Conservation (phyloP, 2,888 invertebrate genomes). For the Abrostola tripartita region DNA sequence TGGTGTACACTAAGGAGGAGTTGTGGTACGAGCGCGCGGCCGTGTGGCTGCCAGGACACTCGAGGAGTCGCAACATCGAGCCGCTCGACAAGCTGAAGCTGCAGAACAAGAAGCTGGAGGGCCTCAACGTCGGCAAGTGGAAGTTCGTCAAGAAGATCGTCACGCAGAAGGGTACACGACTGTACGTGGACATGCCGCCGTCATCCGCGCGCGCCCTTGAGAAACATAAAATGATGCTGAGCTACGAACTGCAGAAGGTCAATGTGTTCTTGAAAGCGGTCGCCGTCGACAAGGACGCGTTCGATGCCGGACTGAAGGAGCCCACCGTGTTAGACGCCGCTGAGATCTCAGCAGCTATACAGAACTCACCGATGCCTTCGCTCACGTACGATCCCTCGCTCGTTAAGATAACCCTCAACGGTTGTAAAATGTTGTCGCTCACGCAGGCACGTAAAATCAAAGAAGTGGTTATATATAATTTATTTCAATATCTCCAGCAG, state of each 20-base stretch:
- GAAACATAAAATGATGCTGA: slow-evolving; percentile 74
- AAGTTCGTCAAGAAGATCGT: slow-evolving; percentile 79
- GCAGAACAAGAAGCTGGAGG: slow-evolving; percentile 74
- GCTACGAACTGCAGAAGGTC: slow-evolving; percentile 82
- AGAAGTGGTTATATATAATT: slow-evolving; percentile 72
- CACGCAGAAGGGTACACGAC: slow-evolving; percentile 73
- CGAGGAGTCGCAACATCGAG: slow-evolving; percentile 69
- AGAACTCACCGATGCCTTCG: slow-evolving; percentile 71
- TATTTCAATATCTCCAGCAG: slow-evolving; percentile 73
- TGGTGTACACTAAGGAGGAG: slow-evolving; percentile 80
- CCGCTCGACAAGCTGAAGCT: slow-evolving; percentile 76
- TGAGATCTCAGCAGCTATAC: slow-evolving; percentile 55
- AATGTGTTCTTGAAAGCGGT: slow-evolving; percentile 77
- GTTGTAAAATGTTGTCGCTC: slow-evolving; percentile 66
- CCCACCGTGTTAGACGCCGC: slow-evolving; percentile 53
- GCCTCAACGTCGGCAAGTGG: slow-evolving; percentile 77
- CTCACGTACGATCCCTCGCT: slow-evolving; percentile 63
- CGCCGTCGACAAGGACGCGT: slow-evolving; percentile 80
- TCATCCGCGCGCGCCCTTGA: slow-evolving; percentile 77
- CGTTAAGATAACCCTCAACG: slow-evolving; percentile 73
- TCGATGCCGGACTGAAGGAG: slow-evolving; percentile 75
- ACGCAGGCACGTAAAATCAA: slow-evolving; percentile 74
- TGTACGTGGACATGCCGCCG: slow-evolving; percentile 83
- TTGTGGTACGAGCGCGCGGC: slow-evolving; percentile 83
- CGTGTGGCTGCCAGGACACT: slow-evolving; percentile 82